Percentiles rank a stretch among this genome's conserved stretches.
Evolutionary conservation across 2,888 invertebrate genomes (phyloP).

Genomic region (Papilio protenor): DNA sequence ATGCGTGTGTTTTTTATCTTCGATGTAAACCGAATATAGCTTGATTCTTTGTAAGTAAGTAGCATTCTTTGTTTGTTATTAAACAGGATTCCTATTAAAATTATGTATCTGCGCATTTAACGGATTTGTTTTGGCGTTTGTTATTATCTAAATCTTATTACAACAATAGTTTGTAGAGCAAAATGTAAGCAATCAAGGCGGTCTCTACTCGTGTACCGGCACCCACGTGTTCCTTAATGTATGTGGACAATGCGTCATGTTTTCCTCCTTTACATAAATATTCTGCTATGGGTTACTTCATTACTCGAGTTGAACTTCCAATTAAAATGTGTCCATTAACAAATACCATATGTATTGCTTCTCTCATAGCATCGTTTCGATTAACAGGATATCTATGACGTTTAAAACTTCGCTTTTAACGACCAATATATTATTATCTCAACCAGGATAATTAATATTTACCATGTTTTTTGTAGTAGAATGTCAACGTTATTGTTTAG

Average conservation of each 20-base stretch:
- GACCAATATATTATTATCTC: background rate
- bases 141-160: background rate
- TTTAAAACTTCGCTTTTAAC: background rate
- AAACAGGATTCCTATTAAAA: background rate
- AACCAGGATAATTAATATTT: background rate
- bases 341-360: background rate
- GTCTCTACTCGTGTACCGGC: background rate
- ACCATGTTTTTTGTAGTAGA: background rate
- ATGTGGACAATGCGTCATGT: constrained; percentile 1
- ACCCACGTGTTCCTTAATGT: constrained; percentile 13
- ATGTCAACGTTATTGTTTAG: background rate
- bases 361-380: background rate
- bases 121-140: background rate
- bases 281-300: background rate
- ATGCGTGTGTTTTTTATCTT: background rate
- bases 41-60: background rate
- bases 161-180: background rate
- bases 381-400: background rate
- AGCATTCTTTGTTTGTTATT: background rate
- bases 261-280: constrained; percentile 5
- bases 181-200: constrained; percentile 1
- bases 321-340: background rate
- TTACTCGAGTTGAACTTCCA: background rate
- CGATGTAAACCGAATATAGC: background rate
- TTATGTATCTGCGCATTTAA: background rate